A percentile compares a stretch with the other conserved stretches of the same genome.
Evolutionary conservation across 2,888 invertebrate genomes (phyloP).

Genomic region (Drymonia ruficornis): DNA sequence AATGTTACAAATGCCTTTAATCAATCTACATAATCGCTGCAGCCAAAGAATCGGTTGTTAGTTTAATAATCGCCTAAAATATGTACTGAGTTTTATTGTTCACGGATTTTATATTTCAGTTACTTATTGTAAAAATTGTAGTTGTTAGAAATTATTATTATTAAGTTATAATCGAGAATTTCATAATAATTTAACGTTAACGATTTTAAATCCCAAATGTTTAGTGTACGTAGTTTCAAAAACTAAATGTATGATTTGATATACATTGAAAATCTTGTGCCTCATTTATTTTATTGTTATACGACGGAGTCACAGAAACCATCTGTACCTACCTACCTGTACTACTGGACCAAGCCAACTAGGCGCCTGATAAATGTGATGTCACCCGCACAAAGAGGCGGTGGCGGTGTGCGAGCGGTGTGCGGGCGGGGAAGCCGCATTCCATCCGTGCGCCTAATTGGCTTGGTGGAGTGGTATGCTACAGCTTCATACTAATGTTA

Average conservation of each 20-base stretch:
- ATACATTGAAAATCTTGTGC: slow-evolving; percentile 48
- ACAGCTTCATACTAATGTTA: too few relatives aligned
- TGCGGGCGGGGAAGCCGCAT: too few relatives aligned
- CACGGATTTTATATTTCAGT: slow-evolving; percentile 34
- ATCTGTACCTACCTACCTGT: slow-evolving; percentile 34
- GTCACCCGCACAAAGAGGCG: too few relatives aligned
- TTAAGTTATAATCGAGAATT: slow-evolving; percentile 28
- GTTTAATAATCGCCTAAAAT: slow-evolving; percentile 38
- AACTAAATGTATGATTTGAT: slow-evolving; percentile 36
- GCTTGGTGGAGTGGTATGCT: too few relatives aligned
- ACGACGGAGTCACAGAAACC: slow-evolving; percentile 16
- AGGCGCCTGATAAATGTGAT: too few relatives aligned
- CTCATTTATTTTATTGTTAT: slow-evolving; percentile 32
- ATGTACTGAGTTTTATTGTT: slow-evolving; percentile 31
- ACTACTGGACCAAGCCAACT: too few relatives aligned
- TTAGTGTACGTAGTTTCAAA: slow-evolving; percentile 40
- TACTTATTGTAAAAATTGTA: slow-evolving; percentile 21
- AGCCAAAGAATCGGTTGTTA: slow-evolving; percentile 62
- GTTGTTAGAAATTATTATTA: slow-evolving; percentile 14
- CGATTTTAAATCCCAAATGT: slow-evolving; percentile 44
- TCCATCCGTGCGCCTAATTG: too few relatives aligned
- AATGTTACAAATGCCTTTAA: slow-evolving; percentile 13
- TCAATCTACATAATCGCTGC: slow-evolving; percentile 34
- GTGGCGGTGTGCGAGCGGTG: too few relatives aligned
- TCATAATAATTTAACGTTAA: slow-evolving; percentile 35